Evolutionary conservation across 2,113 vertebrate species (phyloP).

Genomic region (Pachyramphus minor): DNA sequence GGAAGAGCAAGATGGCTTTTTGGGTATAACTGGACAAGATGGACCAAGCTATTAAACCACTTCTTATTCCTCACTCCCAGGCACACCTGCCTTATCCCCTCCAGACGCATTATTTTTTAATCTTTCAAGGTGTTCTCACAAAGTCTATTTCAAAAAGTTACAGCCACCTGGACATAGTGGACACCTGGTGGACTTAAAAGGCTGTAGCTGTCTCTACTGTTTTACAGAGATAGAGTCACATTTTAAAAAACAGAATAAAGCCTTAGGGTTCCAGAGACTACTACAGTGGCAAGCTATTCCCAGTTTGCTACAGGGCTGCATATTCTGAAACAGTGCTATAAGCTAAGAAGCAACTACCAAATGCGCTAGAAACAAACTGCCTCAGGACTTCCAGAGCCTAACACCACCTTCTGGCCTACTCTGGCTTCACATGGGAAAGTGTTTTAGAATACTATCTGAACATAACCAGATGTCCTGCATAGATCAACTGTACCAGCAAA

Average conservation of each 20-base stretch:
- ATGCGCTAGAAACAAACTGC: not conserved
- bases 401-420: not conserved
- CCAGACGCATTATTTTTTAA: not conserved
- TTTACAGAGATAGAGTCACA: not conserved
- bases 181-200: not conserved
- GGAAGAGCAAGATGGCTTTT: not conserved
- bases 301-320: not conserved
- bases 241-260: not conserved
- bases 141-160: not conserved
- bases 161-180: not conserved
- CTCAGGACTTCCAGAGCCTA: not conserved
- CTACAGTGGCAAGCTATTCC: not conserved
- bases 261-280: not conserved
- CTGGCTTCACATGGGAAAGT: not conserved
- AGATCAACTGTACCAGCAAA: not conserved
- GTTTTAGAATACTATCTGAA: not conserved
- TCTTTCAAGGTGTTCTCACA: not conserved
- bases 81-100: not conserved
- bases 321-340: not conserved
- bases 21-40: not conserved
- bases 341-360: not conserved
- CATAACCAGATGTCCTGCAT: not conserved
- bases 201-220: not conserved
- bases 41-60: not conserved
- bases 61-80: not conserved